Percentiles rank a stretch among this genome's conserved stretches.
These are phyloP conservation scores for Naja naja DNA, from an alignment of 2,113 vertebrate species.

Conservation along the genomic window DNA sequence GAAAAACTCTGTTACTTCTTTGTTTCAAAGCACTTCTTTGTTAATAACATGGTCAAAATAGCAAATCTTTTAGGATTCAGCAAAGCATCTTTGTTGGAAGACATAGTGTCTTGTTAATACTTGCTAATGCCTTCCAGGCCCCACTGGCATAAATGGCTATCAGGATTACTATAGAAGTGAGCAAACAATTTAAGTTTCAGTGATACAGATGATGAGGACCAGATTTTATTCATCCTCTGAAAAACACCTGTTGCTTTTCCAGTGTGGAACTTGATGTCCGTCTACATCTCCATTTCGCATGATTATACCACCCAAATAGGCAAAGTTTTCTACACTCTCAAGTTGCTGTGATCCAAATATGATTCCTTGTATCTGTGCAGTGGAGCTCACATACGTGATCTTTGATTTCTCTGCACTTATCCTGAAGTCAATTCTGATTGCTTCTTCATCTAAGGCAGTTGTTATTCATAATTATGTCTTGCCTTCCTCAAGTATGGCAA, in stretches of 20 bases:
- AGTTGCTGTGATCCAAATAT: neutral
- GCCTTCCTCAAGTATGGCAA: neutral
- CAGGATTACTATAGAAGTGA: neutral
- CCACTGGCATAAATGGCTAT: neutral
- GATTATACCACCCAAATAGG: neutral
- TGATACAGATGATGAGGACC: neutral
- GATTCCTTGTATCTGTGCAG: neutral
- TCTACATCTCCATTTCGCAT: neutral
- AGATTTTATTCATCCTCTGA: neutral
- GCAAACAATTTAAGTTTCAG: neutral
- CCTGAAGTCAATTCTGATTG: neutral
- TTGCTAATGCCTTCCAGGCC: neutral
- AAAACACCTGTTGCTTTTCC: neutral
- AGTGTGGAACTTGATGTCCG: neutral
- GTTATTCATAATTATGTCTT: neutral
- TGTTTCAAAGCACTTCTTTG: neutral
- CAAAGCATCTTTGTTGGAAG: no score
- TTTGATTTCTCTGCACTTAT: neutral
- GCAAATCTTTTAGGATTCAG: neutral
- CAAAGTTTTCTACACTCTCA: neutral
- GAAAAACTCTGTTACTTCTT: neutral
- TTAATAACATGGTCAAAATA: neutral
- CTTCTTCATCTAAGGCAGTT: neutral
- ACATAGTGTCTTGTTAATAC: neutral
- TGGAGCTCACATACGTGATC: neutral